Evolutionary conservation across 2,888 invertebrate species (phyloP).

Genomic region (Oligia strigilis): DNA sequence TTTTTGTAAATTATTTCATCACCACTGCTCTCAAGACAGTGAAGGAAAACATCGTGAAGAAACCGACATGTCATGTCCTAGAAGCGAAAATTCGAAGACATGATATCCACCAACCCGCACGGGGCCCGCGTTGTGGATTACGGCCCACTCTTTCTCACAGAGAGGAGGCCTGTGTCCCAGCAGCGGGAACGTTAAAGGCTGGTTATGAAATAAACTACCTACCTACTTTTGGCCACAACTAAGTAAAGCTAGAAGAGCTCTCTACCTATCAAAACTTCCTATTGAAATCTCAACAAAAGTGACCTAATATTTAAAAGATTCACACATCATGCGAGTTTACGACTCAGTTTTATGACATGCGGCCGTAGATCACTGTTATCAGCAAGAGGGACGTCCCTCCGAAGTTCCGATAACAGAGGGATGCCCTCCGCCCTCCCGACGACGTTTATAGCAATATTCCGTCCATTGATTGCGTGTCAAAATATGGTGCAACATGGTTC

Average conservation of each 20-base stretch:
- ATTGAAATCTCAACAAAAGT: constrained; percentile 39
- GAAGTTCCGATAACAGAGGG: constrained; percentile 48
- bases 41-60: neutral
- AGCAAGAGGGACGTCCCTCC: constrained; percentile 24
- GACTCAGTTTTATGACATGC: constrained; percentile 57
- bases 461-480: constrained; percentile 60
- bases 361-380: constrained; percentile 65
- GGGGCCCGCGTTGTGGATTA: neutral
- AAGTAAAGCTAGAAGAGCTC: neutral
- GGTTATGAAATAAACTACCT: neutral
- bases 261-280: neutral
- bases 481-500: constrained; percentile 43
- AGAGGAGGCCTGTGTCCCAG: neutral
- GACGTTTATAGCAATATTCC: constrained; percentile 64
- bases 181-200: neutral
- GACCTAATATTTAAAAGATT: constrained; percentile 53
- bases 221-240: neutral
- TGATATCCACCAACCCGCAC: neutral
- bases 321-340: constrained; percentile 55
- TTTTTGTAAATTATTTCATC: neutral
- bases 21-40: neutral
- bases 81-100: neutral
- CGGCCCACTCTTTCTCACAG: neutral
- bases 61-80: neutral
- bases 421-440: constrained; percentile 40